Base-by-base conservation (phyloP, 1,140 invertebrate species). In the Wasmannia auropunctata region DNA sequence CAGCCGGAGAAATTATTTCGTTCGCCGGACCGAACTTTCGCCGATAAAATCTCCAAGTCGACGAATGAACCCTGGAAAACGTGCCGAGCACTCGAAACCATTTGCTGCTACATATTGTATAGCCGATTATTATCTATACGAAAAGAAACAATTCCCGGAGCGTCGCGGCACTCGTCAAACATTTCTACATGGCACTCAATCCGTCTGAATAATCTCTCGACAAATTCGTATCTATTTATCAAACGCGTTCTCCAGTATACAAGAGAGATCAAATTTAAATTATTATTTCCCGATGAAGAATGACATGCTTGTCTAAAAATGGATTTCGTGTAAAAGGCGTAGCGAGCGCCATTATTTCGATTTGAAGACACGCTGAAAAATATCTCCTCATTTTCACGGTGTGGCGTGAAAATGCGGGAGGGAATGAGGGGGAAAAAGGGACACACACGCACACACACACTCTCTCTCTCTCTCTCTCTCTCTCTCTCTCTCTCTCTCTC, bases 1-100 rank as follows among this genome's bases (percentile, higher is more conserved):
- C 65, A 76, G 37, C 22, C 25, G 69, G 54, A 19, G 34, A 76
- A 85, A 76, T 83, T 65, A 86, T 81, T 74, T 72, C 51, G 34
- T 69, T 63, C 67, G 58, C 40, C 46, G 6, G 43, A 83, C 51
- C 34, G 31, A 46, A 72, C 60, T 86, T 79, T 79, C 11, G 34
- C 25, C 79, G 65, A 81, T 56, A 56, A 72, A 81, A 65, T 81
- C 31, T 58, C 37, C 34, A 11, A 40, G 67, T 58, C 28, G 37
- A 46, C 37, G 67, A 67, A 72, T 56, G 25, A 72, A 54, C 25
- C 37, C 79, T n/a, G 14, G 25, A 51, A 63, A 84, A 49, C 34
- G 62, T 69, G 65, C 25, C 28, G 60, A 75, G 49, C 60, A 65
- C 60, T 54, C 69, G 19, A 31, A 74, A 19, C 28, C 16, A 7